A percentile compares a stretch with the other conserved stretches of the same genome.
These are phyloP conservation scores for Saguinus imperator DNA, from an alignment of 2,113 vertebrate species.

Conservation along the genomic window DNA sequence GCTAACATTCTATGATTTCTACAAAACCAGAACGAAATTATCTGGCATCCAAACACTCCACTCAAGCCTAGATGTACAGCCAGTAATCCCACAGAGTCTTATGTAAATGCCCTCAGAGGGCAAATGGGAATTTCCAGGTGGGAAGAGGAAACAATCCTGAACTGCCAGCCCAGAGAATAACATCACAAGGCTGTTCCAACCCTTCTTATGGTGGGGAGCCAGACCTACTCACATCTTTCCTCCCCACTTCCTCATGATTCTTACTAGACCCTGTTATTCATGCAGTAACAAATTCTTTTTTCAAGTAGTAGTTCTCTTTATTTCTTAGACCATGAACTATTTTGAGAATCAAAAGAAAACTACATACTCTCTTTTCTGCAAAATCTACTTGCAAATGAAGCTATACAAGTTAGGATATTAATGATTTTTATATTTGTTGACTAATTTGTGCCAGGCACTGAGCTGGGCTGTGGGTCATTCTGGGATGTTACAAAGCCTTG, in stretches of 20 bases:
- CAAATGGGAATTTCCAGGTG: background rate
- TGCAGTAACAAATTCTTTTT: background rate
- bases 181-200: background rate
- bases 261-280: background rate
- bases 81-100: constrained; percentile 20
- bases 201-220: accelerated
- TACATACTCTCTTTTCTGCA: background rate
- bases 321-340: background rate
- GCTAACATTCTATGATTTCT: background rate
- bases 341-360: background rate
- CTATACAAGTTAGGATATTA: background rate
- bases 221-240: background rate
- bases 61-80: background rate
- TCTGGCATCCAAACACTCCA: constrained; percentile 29
- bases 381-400: background rate
- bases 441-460: background rate
- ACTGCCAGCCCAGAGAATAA: background rate
- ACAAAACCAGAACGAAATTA: constrained; percentile 50
- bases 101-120: background rate
- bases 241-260: background rate
- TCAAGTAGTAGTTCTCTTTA: background rate
- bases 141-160: background rate
- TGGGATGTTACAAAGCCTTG: background rate
- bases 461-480: background rate
- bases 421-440: background rate